These are phyloP conservation scores for Danio choprae DNA, from an alignment of 2,797 vertebrate genomes.

Conservation along the genomic window DNA sequence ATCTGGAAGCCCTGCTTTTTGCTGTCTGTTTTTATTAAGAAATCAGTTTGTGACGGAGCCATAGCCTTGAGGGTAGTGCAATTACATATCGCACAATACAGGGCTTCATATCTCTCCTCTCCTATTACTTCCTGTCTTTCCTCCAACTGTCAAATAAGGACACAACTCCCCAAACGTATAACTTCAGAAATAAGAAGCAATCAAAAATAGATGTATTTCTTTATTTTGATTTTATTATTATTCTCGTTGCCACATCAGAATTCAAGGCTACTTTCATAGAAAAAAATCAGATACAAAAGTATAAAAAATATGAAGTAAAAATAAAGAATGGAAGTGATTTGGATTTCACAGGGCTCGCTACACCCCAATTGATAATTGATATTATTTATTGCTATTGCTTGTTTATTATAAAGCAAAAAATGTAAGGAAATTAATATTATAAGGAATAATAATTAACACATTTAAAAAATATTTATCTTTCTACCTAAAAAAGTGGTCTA, in stretches of 20 bases:
- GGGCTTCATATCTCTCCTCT: background rate
- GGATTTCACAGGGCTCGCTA: too few relatives aligned
- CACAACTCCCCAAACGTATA: background rate
- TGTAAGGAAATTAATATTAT: too few relatives aligned
- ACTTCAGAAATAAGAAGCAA: background rate
- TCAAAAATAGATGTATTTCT: background rate
- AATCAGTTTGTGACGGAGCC: background rate
- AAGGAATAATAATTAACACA: too few relatives aligned
- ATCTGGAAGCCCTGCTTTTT: constrained; percentile 10
- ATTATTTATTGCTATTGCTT: too few relatives aligned
- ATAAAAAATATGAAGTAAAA: too few relatives aligned
- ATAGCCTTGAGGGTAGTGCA: background rate
- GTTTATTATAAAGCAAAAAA: too few relatives aligned
- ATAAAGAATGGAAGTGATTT: too few relatives aligned
- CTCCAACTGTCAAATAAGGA: constrained; percentile 7
- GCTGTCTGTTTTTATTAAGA: constrained; percentile 14
- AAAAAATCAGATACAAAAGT: too few relatives aligned
- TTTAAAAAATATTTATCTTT: too few relatives aligned
- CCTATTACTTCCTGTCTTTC: background rate
- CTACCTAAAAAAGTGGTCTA: too few relatives aligned
- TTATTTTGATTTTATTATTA: background rate
- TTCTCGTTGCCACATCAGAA: background rate
- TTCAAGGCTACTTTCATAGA: background rate
- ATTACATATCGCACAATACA: background rate
- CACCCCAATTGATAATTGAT: too few relatives aligned